phyloP scores from a whole-genome alignment of 64 coral and sea anemone genomes.

The Montipora capricornis region DNA sequence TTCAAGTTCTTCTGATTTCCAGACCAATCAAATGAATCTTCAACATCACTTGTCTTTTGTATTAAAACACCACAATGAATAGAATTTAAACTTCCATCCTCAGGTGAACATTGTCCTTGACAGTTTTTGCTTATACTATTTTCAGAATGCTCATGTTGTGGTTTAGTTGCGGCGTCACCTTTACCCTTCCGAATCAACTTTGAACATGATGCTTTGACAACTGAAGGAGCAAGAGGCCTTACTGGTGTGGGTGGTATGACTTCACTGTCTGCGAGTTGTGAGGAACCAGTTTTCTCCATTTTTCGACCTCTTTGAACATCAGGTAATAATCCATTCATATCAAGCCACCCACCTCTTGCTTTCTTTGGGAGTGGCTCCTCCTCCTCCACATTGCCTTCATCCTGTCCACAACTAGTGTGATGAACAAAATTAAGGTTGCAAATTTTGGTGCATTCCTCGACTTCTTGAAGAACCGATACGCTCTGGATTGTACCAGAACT shows the following conservation, averaged over 20 bases:
- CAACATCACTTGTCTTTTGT: not conserved
- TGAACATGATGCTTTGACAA: not conserved
- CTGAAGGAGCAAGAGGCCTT: not conserved
- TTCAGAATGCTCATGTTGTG: not conserved
- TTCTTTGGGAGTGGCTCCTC: slow-evolving; percentile 11
- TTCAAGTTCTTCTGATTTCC: not conserved
- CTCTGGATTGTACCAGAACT: slow-evolving; percentile 15
- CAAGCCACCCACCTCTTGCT: not conserved
- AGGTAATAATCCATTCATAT: not conserved
- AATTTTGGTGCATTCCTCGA: not conserved
- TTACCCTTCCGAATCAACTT: not conserved
- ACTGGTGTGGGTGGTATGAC: slow-evolving; percentile 45
- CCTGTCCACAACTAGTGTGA: not conserved
- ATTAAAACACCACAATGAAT: not conserved
- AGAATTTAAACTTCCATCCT: not conserved
- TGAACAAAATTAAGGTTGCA: not conserved
- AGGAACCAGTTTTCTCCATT: not conserved
- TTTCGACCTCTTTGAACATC: not conserved
- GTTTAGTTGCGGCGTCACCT: not conserved
- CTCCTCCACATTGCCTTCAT: not conserved
- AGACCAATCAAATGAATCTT: slow-evolving; percentile 33
- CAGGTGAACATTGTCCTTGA: not conserved
- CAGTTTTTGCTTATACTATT: not conserved
- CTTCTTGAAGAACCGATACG: slow-evolving; percentile 23
- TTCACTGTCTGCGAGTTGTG: slow-evolving; percentile 17